phyloP scores from a whole-genome alignment of 2,888 invertebrate species.

The Branchipolynoe longqiensis region DNA sequence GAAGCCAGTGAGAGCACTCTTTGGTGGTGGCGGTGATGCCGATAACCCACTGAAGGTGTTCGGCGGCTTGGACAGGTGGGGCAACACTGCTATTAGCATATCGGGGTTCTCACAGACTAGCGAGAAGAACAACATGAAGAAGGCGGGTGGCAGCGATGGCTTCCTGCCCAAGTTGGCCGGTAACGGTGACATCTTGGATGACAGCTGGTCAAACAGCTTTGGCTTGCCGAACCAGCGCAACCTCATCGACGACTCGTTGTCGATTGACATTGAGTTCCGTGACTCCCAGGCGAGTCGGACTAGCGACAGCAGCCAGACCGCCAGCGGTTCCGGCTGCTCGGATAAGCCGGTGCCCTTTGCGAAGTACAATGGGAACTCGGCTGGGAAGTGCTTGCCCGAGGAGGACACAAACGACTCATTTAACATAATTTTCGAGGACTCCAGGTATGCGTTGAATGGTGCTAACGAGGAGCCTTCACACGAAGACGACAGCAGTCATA shows the following conservation, averaged over 20 bases:
- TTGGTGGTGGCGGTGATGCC: conserved; percentile 37
- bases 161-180: conserved; percentile 7
- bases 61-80: not conserved
- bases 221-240: not conserved
- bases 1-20: not conserved
- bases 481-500: not conserved
- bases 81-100: not conserved
- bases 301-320: not conserved
- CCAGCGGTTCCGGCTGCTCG: not conserved
- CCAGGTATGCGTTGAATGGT: conserved; percentile 74
- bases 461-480: conserved; percentile 9
- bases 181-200: not conserved
- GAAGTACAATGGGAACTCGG: not conserved
- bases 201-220: conserved; percentile 64
- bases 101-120: not conserved
- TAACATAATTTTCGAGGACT: conserved; percentile 80
- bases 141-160: conserved; percentile 19
- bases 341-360: not conserved
- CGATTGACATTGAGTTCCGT: conserved; percentile 43
- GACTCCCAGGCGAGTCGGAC: not conserved
- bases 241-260: conserved; percentile 36
- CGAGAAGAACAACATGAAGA: not conserved
- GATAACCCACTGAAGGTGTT: conserved; percentile 21
- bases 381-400: not conserved
- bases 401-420: conserved; percentile 58